These are phyloP conservation scores for Enteromius thamalakanensis DNA, from an alignment of 2,797 vertebrate genomes.

Conservation along the genomic window DNA sequence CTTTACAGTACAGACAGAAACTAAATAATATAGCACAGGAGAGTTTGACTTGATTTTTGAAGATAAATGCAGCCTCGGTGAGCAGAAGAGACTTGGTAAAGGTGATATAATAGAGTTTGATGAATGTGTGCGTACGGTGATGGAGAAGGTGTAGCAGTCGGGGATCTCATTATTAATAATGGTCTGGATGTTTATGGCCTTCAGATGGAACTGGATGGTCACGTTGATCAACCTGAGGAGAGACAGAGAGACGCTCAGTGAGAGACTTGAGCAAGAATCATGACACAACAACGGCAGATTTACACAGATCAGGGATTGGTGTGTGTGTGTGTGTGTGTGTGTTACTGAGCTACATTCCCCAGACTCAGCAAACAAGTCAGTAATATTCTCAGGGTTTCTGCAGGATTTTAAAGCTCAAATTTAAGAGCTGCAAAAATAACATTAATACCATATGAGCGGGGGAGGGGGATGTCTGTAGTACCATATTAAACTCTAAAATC, in stretches of 20 bases:
- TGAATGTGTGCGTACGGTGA: conserved; percentile 77
- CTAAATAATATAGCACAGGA: neutral
- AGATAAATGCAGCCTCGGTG: neutral
- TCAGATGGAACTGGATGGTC: conserved; percentile 89
- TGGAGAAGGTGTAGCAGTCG: conserved; percentile 91
- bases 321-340: neutral
- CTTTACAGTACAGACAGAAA: too few relatives aligned
- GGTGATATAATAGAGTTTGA: too few relatives aligned
- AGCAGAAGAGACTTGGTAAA: neutral
- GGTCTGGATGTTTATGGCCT: conserved; percentile 94
- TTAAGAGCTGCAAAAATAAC: too few relatives aligned
- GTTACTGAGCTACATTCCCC: too few relatives aligned
- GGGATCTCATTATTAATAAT: conserved; percentile 94
- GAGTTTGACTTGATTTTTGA: neutral
- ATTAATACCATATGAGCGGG: too few relatives aligned
- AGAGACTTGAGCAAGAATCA: neutral
- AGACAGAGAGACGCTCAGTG: neutral
- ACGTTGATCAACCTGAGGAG: conserved; percentile 86
- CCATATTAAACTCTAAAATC: too few relatives aligned
- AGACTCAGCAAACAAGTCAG: too few relatives aligned
- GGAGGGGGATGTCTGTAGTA: too few relatives aligned
- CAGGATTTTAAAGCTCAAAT: too few relatives aligned
- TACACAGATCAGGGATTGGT: neutral
- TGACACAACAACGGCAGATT: neutral
- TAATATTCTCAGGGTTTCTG: too few relatives aligned